phyloP scores from a whole-genome alignment of 2,888 invertebrate genomes.

The Meiosimyza decipiens region DNA sequence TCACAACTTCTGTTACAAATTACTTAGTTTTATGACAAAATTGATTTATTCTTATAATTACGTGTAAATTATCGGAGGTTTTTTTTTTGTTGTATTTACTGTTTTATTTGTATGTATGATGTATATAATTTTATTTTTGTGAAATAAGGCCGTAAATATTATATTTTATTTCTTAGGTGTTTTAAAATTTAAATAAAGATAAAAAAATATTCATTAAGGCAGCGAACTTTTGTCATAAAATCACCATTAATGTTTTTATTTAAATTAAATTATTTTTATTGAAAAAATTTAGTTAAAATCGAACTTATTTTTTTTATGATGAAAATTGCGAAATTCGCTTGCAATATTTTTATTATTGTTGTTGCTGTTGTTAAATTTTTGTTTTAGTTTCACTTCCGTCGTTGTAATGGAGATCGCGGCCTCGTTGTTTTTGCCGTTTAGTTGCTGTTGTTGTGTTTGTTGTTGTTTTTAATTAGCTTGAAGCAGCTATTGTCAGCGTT shows the following conservation, averaged over 20 bases:
- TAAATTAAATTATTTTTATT: too few species aligned
- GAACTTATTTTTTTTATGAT: too few species aligned
- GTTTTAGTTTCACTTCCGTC: too few species aligned
- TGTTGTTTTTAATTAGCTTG: not conserved
- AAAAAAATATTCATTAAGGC: too few species aligned
- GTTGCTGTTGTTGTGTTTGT: constrained; percentile 3
- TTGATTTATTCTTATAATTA: not conserved
- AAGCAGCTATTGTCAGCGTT: too few species aligned
- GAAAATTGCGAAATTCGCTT: too few species aligned
- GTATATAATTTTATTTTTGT: not conserved
- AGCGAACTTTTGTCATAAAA: not conserved
- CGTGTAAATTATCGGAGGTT: constrained; percentile 27
- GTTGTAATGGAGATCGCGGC: too few species aligned
- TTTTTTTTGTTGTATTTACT: constrained; percentile 18
- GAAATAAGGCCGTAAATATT: not conserved
- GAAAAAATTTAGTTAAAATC: too few species aligned
- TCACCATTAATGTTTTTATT: too few species aligned
- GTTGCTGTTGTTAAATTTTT: not conserved
- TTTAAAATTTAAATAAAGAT: not conserved
- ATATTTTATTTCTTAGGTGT: not conserved
- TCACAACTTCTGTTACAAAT: not conserved
- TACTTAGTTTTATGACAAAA: not conserved
- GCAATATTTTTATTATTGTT: constrained; percentile 1
- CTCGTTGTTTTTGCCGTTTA: not conserved
- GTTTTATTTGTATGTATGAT: not conserved